Evolutionary conservation across 2,797 vertebrate genomes (phyloP), one percentile per base, ranked within the genome.

Genomic region (Betta splendens): DNA sequence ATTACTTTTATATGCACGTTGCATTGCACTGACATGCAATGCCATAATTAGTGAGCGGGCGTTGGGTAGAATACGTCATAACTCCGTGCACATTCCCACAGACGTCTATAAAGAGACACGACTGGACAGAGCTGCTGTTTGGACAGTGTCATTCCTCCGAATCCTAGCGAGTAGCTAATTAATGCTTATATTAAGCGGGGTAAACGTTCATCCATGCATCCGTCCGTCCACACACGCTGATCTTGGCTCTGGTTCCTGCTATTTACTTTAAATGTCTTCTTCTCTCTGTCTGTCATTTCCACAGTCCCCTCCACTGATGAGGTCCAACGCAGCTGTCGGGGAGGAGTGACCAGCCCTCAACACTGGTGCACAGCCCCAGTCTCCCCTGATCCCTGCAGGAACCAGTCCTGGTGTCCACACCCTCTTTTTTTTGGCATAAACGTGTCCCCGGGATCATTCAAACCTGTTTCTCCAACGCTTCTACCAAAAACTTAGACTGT

Each of bases 381-480:
- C 33, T 25, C 32, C 40, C 29, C 63, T 6, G 4, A 18, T 29
- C 28, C 70, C 36, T 17, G 36, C 61, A 76, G 86, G 80, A 75
- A 59, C 39, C 49, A 60, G n/a, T 80, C 85, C 88, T 69, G 79
- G 67, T 61, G 71, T 48, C 74, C 63, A 22, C 32, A 43, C n/a
- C n/a, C n/a, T n/a, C n/a, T n/a, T 90, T 90, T 73, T 72, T 70
- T 28, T 33, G 77, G 80, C 89, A 84, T 12, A 70, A 84, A 87
- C 66, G 91, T 92, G 92, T 87, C 89, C 92, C 60, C 51, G 61
- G 71, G 91, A 95, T 88, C 87, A 87, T 93, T 94, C 92, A 91
- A 97, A 98, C 95, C 95, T 98, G 96, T 98, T 96, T 97, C 95
- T 98, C 92, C 95, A 96, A 96, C 95, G 93, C 84, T 91, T 98